Percentiles rank a stretch among this genome's conserved stretches.
phyloP scores from a whole-genome alignment of 2,888 invertebrate genomes.

The Nasonovia ribisnigri region DNA sequence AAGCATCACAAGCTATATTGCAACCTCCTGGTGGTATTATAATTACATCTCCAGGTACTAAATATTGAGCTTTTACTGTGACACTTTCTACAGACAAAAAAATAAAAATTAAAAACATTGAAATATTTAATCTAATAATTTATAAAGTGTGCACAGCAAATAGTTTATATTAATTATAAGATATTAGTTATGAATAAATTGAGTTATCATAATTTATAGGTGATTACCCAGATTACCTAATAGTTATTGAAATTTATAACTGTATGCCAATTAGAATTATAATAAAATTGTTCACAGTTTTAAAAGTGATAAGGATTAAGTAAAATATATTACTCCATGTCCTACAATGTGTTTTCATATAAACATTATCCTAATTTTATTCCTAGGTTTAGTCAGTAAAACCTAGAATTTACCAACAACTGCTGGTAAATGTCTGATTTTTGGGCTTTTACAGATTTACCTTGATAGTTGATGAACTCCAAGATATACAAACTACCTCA shows the following conservation, averaged over 20 bases:
- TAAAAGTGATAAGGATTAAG: no score
- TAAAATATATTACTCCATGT: no score
- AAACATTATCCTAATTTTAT: no score
- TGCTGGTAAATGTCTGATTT: no score
- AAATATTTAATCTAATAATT: neutral
- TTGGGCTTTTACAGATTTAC: neutral
- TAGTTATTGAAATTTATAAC: neutral
- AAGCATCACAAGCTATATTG: slow-evolving; percentile 91
- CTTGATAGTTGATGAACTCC: no score
- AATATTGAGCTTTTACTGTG: slow-evolving; percentile 78
- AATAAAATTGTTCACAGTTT: neutral
- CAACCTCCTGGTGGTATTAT: slow-evolving; percentile 87
- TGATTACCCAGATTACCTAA: neutral
- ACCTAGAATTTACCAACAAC: no score
- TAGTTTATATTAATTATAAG: neutral
- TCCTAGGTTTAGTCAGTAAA: no score
- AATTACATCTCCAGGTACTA: slow-evolving; percentile 92
- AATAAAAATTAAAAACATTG: neutral
- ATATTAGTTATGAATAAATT: neutral
- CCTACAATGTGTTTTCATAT: no score
- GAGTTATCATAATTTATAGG: neutral
- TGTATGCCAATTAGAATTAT: neutral
- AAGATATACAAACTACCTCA: neutral
- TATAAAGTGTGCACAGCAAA: neutral
- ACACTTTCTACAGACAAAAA: slow-evolving; percentile 69